A percentile compares a stretch with the other conserved stretches of the same genome.
Conservation (phyloP, 2,797 vertebrate genomes). For the Simalia tracyae region DNA sequence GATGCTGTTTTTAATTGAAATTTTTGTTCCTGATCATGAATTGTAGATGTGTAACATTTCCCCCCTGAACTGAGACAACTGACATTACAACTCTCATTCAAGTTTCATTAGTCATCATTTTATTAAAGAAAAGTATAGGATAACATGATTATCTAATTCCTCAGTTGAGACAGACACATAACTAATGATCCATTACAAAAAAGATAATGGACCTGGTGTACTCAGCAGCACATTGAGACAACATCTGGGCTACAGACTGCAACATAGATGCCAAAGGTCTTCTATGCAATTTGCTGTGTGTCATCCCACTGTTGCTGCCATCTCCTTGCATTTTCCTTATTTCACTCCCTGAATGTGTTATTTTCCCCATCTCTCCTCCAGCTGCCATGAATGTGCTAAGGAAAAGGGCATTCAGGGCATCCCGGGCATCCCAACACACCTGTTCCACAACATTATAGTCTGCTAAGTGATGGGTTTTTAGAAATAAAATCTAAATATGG, state of each 20-base stretch:
- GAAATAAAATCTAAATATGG: background rate
- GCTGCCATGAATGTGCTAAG: background rate
- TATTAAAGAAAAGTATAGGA: background rate
- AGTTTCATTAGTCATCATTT: background rate
- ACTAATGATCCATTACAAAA: background rate
- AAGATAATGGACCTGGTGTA: background rate
- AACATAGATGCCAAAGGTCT: background rate
- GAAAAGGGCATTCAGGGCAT: background rate
- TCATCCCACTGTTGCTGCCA: background rate
- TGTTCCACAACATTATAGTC: background rate
- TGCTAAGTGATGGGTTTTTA: background rate
- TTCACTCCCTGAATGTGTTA: background rate
- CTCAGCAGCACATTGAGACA: background rate
- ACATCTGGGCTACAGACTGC: background rate
- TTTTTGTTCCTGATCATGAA: background rate
- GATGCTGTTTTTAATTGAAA: background rate
- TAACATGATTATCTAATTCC: background rate
- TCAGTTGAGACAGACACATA: background rate
- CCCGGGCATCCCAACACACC: background rate
- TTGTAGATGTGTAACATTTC: background rate
- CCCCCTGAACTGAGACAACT: background rate
- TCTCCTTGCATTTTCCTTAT: background rate
- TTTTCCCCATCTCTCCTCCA: background rate
- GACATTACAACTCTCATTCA: background rate
- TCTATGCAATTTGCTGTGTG: background rate